Percentiles rank a stretch among this genome's conserved stretches.
Conservation (phyloP, 2,113 vertebrate genomes). For the Carlito syrichta region DNA sequence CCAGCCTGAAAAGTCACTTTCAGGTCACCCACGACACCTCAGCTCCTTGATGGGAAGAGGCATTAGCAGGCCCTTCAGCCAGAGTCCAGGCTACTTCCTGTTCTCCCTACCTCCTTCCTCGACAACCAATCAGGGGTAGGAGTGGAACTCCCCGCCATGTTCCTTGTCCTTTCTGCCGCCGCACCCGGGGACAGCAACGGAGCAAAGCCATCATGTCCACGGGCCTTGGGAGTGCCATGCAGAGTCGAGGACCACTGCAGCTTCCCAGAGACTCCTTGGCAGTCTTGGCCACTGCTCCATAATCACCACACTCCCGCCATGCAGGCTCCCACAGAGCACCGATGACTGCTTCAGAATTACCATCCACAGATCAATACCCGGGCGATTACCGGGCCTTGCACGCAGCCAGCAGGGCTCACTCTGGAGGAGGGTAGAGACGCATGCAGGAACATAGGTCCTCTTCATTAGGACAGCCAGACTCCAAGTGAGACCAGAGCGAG, state of each 20-base stretch:
- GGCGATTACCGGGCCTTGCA: constrained; percentile 48
- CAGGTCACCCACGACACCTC: neutral
- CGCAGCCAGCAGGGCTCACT: neutral
- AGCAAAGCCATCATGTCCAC: neutral
- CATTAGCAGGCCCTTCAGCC: neutral
- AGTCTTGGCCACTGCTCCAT: neutral
- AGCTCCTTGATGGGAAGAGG: neutral
- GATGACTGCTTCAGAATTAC: constrained; percentile 60
- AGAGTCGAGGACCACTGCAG: neutral
- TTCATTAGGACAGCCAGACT: neutral
- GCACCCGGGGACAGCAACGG: neutral
- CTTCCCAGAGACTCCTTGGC: neutral
- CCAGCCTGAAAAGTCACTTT: constrained; percentile 37
- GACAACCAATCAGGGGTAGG: neutral
- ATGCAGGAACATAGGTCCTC: neutral
- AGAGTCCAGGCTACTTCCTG: neutral
- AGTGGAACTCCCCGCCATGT: neutral
- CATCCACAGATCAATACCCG: constrained; percentile 60
- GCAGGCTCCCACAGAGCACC: neutral
- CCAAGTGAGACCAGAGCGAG: neutral
- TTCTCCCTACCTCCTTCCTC: neutral
- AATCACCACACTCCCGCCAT: neutral
- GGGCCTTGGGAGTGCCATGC: accelerated
- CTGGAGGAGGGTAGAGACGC: neutral
- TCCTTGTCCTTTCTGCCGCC: neutral